Base-by-base conservation (phyloP, 1,140 invertebrate genomes). In the Drosophila mojavensis region DNA sequence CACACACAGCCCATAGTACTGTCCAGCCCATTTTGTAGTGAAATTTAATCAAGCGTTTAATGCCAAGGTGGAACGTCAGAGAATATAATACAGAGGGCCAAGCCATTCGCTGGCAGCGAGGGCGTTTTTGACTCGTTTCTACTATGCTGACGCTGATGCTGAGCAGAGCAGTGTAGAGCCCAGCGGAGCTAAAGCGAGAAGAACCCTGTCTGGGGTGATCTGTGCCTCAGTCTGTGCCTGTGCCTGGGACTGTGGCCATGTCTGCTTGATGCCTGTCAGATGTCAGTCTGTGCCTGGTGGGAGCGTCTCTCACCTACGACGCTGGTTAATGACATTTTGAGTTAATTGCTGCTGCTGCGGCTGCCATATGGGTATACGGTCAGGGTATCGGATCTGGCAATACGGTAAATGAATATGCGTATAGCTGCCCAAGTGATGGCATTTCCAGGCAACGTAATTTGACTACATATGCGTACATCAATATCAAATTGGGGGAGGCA, bases 31-130 rank as follows among this genome's bases (percentile, higher is more conserved):
- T 89, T 39, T 89, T 89, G 84, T 89, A 91, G 88, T 91, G 88
- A 91, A 91, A 91, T 91, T 91, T 91, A 91, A 91, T 91, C 88
- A 91, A 91, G 88, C 88, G 88, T 91, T 91, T 91, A 91, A 91
- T 91, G 84, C 80, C 81, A 78, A 78, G 89, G 82, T 91, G 88
- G 88, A 91, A 91, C 83, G 63, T 76, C 82, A 78, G 63, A 65
- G 73, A 89, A 89, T 51, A 86, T 78, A 80, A 81, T 90, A 83
- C 77, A 79, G 39, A 36, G 47, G 39, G 50, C 13, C 45, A 58
- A 28, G 36, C 13, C 39, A n/a, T 15, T 50, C 41, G 48, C 28
- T 59, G 47, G 39, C 53, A 67, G 60, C 64, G 83, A 88, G 80
- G 84, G 84, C 78, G 80, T 89, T 74, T 41, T 86, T 28, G 51